Evolutionary conservation across 2,113 vertebrate genomes (phyloP).

Genomic region (Gavia stellata): DNA sequence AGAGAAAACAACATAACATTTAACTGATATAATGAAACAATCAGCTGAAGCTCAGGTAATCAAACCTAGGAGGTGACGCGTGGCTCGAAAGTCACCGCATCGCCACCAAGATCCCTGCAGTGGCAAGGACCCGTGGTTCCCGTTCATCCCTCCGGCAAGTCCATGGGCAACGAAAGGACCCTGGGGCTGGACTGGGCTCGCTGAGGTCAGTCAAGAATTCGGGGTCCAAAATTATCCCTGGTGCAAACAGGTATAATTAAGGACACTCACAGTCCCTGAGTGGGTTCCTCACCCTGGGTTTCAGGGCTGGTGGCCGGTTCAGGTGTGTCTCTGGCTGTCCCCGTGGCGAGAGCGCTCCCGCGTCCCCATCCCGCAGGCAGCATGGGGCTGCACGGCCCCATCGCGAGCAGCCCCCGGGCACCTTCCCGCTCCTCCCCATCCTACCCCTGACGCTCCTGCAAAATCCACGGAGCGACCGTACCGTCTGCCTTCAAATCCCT

Average conservation of each 20-base stretch:
- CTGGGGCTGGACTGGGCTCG: not conserved
- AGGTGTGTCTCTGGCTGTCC: not conserved
- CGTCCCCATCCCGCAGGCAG: not conserved
- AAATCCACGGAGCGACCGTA: rapidly evolving
- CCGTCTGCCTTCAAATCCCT: not conserved
- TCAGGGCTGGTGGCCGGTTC: not conserved
- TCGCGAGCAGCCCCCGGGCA: rapidly evolving
- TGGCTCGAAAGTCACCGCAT: not conserved
- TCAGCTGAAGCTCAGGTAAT: not conserved
- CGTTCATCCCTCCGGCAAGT: rapidly evolving
- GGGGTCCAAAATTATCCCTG: not conserved
- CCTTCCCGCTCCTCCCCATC: not conserved
- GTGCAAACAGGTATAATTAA: rapidly evolving
- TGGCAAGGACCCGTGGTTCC: rapidly evolving
- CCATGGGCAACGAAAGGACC: rapidly evolving
- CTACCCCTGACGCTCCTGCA: not conserved
- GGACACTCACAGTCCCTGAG: rapidly evolving
- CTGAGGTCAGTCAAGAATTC: rapidly evolving
- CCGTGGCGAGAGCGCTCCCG: rapidly evolving
- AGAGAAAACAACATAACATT: not conserved
- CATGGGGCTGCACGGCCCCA: not conserved
- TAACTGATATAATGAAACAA: not conserved
- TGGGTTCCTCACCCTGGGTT: rapidly evolving
- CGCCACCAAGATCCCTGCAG: rapidly evolving
- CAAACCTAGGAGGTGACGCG: not conserved